These are phyloP conservation scores for Chaetogeoica ovagalla DNA, from an alignment of 2,888 invertebrate species.

Conservation along the genomic window DNA sequence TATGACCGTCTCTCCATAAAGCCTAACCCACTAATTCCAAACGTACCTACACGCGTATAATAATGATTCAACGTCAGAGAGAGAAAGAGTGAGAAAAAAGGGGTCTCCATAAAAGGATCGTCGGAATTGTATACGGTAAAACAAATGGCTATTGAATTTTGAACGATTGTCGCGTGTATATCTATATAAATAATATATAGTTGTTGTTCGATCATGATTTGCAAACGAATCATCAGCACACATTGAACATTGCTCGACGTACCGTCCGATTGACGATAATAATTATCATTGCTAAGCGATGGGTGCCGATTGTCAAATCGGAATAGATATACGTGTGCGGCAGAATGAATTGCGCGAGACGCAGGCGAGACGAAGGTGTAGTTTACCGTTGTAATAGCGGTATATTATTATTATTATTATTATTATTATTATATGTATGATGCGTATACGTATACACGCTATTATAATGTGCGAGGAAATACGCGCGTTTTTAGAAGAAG, in stretches of 20 bases:
- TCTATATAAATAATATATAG: no score
- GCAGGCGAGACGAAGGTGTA: conserved; percentile 49
- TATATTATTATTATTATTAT: no score
- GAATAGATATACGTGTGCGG: conserved; percentile 42
- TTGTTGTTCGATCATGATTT: conserved; percentile 34
- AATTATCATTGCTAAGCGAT: conserved; percentile 50
- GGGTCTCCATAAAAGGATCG: conserved; percentile 18
- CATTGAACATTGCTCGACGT: no score
- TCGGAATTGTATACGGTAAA: conserved; percentile 12
- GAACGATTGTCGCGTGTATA: conserved; percentile 6
- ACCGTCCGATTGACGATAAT: conserved; percentile 46
- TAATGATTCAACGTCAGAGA: conserved; percentile 19
- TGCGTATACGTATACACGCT: no score
- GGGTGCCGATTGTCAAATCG: conserved; percentile 42
- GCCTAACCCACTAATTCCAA: not conserved
- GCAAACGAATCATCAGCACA: conserved; percentile 36
- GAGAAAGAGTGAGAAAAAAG: not conserved
- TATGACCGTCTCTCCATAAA: no score
- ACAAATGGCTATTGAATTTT: conserved; percentile 41
- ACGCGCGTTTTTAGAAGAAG: no score
- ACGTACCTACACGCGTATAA: not conserved
- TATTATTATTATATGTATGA: no score
- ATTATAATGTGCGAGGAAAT: conserved; percentile 47
- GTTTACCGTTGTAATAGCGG: conserved; percentile 53
- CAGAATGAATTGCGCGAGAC: conserved; percentile 36